Percentiles rank a stretch among this genome's conserved stretches.
phyloP scores from a whole-genome alignment of 53 echinoderm and acorn worm genomes.

The Holothuria leucospilota region DNA sequence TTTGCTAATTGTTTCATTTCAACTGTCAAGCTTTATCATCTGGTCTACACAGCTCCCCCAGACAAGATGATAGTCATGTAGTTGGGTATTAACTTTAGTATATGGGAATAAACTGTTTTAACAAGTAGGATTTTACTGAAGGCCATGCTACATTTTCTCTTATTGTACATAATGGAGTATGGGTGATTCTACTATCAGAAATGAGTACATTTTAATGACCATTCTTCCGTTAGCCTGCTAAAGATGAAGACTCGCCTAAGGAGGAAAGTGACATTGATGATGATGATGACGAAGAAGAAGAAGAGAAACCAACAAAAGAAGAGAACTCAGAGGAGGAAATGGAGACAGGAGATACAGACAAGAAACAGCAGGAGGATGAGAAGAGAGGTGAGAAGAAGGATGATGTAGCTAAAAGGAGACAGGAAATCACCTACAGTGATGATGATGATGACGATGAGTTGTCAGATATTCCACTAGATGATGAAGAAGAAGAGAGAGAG shows the following conservation, averaged over 20 bases:
- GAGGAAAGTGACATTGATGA: constrained; percentile 46
- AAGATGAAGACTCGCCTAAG: constrained; percentile 33
- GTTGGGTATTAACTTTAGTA: no score
- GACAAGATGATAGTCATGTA: no score
- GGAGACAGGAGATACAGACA: constrained; percentile 45
- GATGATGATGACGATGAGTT: constrained; percentile 66
- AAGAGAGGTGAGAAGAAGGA: constrained; percentile 39
- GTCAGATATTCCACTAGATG: constrained; percentile 38
- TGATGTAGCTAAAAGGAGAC: constrained; percentile 27
- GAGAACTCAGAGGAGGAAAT: constrained; percentile 38
- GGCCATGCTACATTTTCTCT: no score
- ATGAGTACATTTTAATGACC: no score
- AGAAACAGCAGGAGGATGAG: constrained; percentile 50
- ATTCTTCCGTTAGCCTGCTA: no score
- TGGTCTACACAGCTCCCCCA: no score
- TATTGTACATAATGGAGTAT: no score
- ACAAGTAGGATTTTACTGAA: no score
- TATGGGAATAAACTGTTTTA: no score
- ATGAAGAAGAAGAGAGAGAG: constrained; percentile 30
- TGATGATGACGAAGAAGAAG: constrained; percentile 58
- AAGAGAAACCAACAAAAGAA: constrained; percentile 48
- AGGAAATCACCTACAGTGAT: constrained; percentile 55
- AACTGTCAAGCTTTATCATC: no score
- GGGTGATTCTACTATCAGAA: no score
- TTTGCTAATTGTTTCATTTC: no score